Evolutionary conservation across 2,888 invertebrate species (phyloP).

Genomic region (Nomada hirtipes): DNA sequence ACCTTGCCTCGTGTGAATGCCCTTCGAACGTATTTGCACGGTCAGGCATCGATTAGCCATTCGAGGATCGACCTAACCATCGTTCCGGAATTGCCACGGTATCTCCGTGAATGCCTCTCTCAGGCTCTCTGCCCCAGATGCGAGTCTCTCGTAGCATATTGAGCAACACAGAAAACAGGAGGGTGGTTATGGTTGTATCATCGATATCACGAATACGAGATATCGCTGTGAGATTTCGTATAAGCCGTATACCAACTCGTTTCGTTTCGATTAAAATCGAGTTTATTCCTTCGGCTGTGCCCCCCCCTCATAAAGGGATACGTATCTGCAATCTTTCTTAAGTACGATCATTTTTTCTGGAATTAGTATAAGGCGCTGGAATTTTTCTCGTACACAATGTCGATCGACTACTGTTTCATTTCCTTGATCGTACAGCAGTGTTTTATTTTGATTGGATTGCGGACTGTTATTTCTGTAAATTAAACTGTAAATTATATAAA

Average conservation of each 20-base stretch:
- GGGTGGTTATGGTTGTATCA: constrained; percentile 55
- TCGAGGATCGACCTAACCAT: constrained; percentile 66
- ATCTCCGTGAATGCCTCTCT: constrained; percentile 60
- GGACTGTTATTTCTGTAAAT: no score
- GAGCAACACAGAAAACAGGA: constrained; percentile 35
- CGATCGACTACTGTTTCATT: no score
- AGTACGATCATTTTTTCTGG: no score
- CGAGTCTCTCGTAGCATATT: constrained; percentile 59
- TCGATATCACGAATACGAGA: constrained; percentile 53
- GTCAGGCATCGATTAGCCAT: constrained; percentile 72
- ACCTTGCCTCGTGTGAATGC: constrained; percentile 55
- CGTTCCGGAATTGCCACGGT: constrained; percentile 62
- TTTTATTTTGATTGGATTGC: no score
- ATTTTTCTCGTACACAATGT: no score
- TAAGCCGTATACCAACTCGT: neutral
- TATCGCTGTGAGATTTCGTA: constrained; percentile 35
- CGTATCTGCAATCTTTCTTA: no score
- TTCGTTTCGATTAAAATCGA: constrained; percentile 12
- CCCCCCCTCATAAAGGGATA: no score
- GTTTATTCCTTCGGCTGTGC: neutral
- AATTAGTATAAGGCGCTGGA: no score
- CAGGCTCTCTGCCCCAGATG: constrained; percentile 25
- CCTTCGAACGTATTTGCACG: constrained; percentile 61
- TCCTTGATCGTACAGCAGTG: no score
- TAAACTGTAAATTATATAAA: no score